A percentile compares a stretch with the other conserved stretches of the same genome.
These are phyloP conservation scores for Micromussa lordhowensis DNA, from an alignment of 92 coral and sea anemone species.

Conservation along the genomic window DNA sequence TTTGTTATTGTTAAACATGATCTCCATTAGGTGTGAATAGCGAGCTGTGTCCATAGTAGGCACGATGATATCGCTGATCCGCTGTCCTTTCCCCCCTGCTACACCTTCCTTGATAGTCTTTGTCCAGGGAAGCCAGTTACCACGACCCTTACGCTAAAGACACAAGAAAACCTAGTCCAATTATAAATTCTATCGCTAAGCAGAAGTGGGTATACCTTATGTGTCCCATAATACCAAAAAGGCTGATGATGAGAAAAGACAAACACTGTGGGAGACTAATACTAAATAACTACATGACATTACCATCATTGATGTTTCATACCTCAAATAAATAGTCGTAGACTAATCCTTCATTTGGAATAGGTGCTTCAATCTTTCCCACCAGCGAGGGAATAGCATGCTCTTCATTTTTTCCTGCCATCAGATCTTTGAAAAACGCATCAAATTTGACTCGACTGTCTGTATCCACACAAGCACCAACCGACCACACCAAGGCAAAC, in stretches of 20 bases:
- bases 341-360: constrained; percentile 95
- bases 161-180: neutral
- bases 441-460: constrained; percentile 96
- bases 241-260: too few relatives aligned
- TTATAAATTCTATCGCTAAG: neutral
- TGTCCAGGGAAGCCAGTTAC: constrained; percentile 96
- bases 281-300: neutral
- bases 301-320: too few relatives aligned
- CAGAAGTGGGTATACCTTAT: too few relatives aligned
- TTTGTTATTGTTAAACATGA: constrained; percentile 90
- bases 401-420: constrained; percentile 84
- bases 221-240: too few relatives aligned
- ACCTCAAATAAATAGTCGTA: constrained; percentile 99
- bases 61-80: constrained; percentile 93
- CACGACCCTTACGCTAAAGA: constrained; percentile 92
- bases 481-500: constrained; percentile 97
- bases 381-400: constrained; percentile 89
- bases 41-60: constrained; percentile 99
- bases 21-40: constrained; percentile 91
- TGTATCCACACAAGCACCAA: constrained; percentile 98
- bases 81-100: constrained; percentile 89
- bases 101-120: constrained; percentile 90
- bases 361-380: constrained; percentile 93
- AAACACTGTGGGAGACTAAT: neutral
- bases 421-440: constrained; percentile 82